Base-by-base conservation (phyloP, 2,113 vertebrate genomes). In the Eleginops maclovinus region DNA sequence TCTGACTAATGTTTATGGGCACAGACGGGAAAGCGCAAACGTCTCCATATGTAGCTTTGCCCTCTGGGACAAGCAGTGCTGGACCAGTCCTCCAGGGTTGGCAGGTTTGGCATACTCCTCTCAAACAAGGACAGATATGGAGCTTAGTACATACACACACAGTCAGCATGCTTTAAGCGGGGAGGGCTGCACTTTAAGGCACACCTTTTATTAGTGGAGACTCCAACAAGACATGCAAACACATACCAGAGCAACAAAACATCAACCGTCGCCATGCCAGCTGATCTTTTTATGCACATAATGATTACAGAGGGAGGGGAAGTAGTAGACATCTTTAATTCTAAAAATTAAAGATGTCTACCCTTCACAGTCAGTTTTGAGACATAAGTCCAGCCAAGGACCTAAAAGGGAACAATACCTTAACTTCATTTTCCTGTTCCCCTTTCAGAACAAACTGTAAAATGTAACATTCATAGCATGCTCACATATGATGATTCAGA, bases 11-110 rank as follows among this genome's bases (percentile, higher is more conserved):
- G 8, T 43, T 61, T 22, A 12, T 13, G 40, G 9, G 2, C 22
- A 40, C 8, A 53, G 3, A 26, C 8, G 1, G 4, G 17, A 72
- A 26, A 36, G 31, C 7, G 19, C 1, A 3, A 11, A 13, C 15
- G 28, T 21, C 43, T 64, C 36, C 19, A 43, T 49, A 43, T 22
- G 17, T 19, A 50, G 41, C n/a, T 77, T 21, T 44, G 36, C 41
- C 63, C 53, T 77, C 11, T 14, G 65, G 63, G 77, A 16, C 56
- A 26, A 71, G 80, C 28, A 58, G 46, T 24, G 72, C 58, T 2
- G 1, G 60, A 88, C 88, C 84, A 84, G 84, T 87, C 75, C 36
- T 64, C 84, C 83, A 74, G 75, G 88, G 86, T 72, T 87, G 81
- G 79, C 80, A 89, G 51, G 86, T 86, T 88, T 21, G 51, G 66